Base-by-base conservation (phyloP, 2,797 vertebrate genomes). In the Avahi laniger region DNA sequence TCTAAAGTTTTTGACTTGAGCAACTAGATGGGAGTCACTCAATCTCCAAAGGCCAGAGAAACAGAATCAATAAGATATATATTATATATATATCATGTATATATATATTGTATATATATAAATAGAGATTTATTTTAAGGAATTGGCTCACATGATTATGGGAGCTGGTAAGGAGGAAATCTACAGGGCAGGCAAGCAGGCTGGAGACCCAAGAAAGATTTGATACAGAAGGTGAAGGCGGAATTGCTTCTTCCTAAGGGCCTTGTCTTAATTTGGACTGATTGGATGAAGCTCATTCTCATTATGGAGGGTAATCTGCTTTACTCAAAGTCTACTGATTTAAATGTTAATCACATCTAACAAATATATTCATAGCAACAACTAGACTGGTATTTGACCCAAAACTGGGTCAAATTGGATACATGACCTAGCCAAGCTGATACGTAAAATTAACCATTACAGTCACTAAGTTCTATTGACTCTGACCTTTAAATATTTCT, bases 281-380 rank as follows among this genome's bases (percentile, higher is more conserved):
- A 79, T 1, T 85, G 14, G 48, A 52, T 70, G 54, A 41, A 73
- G 91, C 33, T 7, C 12, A 54, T 26, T 67, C 48, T 35, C 17
- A 59, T 93, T 86, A 63, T 28, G 33, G 18, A 81, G 72, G 5
- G 33, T 83, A 48, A 80, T 80, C 9, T 81, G 38, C 46, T 93
- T 82, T 86, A 83, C 30, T 90, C n/a, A 78, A 70, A 59, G 22
- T 41, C 24, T 94, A 86, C 5, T 72, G 50, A 82, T 52, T 80
- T 83, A 91, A 91, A 86, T 63, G 33, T 96, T 83, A 67, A 88
- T 76, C 46, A 73, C 9, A 80, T 46, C 57, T 38, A 82, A 94
- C 54, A 81, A 61, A 89, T 61, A 82, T 13, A 84, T 78, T 92
- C 38, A 30, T 15, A 93, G 75, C 72, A 89, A 82, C 41, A 78